phyloP scores from a whole-genome alignment of 2,888 invertebrate species.

The Calameuta idolon region DNA sequence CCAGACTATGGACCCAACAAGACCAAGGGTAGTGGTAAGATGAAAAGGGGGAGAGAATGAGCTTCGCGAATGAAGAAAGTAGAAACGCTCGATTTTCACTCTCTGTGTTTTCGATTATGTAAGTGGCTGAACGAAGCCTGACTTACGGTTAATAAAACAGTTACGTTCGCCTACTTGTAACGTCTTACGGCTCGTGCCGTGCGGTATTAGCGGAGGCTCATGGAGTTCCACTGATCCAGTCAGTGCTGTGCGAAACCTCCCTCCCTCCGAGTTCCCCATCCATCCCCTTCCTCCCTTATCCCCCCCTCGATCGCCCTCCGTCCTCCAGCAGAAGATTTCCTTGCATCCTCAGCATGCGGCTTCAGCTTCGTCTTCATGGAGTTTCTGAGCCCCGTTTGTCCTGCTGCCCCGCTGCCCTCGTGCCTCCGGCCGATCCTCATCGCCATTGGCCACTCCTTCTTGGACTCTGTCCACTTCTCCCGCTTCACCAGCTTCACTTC shows the following conservation, averaged over 20 bases:
- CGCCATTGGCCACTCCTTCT: conserved; percentile 3
- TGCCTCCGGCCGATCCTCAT: neutral
- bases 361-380: too few species aligned
- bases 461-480: conserved; percentile 2
- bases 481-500: conserved; percentile 1
- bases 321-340: too few species aligned
- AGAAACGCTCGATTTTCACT: conserved; percentile 63
- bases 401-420: too few species aligned
- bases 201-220: conserved; percentile 10
- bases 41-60: conserved; percentile 21
- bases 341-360: too few species aligned
- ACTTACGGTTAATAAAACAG: conserved; percentile 62
- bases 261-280: conserved; percentile 24
- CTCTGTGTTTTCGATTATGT: conserved; percentile 65
- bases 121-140: conserved; percentile 35
- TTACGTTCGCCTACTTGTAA: conserved; percentile 59
- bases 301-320: conserved; percentile 2
- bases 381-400: too few species aligned
- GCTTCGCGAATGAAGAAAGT: conserved; percentile 53
- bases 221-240: conserved; percentile 38
- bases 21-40: conserved; percentile 5
- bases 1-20: too few species aligned
- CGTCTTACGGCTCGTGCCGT: conserved; percentile 28
- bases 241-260: conserved; percentile 22
- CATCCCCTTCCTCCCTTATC: conserved; percentile 14